Conservation (phyloP, 2,888 invertebrate genomes). For the Magallana nippona region DNA sequence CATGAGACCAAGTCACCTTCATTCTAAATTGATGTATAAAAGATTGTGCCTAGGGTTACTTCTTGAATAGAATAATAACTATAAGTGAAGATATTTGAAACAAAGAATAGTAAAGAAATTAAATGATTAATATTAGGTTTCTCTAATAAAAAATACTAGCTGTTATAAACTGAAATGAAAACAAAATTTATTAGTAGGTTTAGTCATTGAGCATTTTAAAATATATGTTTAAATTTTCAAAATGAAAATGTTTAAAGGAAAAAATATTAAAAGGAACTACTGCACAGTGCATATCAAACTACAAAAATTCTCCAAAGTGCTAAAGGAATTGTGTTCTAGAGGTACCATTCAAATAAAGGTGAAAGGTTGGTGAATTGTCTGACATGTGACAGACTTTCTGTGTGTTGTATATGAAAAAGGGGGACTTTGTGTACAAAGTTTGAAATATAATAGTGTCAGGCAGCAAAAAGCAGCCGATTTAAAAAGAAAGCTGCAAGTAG, state of each 20-base stretch:
- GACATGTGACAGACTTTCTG: constrained; percentile 29
- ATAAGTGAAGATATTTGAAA: too few relatives aligned
- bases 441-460: constrained; percentile 4
- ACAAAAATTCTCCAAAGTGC: background rate
- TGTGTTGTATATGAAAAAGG: constrained; percentile 20
- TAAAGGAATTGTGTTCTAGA: background rate
- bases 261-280: background rate
- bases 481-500: background rate
- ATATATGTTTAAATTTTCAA: too few relatives aligned
- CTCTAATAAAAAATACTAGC: too few relatives aligned
- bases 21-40: too few relatives aligned
- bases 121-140: background rate
- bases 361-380: background rate
- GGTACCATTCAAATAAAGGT: background rate
- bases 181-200: background rate
- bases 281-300: background rate
- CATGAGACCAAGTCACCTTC: too few relatives aligned
- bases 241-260: too few relatives aligned
- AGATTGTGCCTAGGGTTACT: too few relatives aligned
- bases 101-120: too few relatives aligned
- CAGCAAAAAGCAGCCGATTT: background rate
- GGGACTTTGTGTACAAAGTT: background rate
- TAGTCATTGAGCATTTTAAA: too few relatives aligned
- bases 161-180: background rate
- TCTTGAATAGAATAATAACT: too few relatives aligned